Conservation (phyloP, 2,797 vertebrate genomes). For the Orientallactaga sibirica region DNA sequence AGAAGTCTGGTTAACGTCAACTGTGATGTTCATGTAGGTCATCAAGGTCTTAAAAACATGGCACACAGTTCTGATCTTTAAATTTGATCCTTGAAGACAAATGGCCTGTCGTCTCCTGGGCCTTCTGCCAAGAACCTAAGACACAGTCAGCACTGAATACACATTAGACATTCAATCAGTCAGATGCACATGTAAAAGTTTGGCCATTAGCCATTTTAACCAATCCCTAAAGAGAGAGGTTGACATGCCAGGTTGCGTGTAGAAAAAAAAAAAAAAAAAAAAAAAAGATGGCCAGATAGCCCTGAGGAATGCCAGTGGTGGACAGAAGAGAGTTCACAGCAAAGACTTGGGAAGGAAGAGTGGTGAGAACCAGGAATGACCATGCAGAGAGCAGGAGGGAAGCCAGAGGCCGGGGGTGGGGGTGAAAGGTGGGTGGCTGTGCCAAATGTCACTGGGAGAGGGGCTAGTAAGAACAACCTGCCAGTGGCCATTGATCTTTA, state of each 20-base stretch:
- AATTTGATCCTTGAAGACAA: background rate
- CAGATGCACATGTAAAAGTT: background rate
- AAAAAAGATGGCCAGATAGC: background rate
- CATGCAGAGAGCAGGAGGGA: background rate
- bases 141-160: background rate
- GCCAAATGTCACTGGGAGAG: background rate
- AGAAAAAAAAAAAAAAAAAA: background rate
- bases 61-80: background rate
- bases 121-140: background rate
- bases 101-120: background rate
- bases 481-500: background rate
- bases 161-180: conserved; percentile 13
- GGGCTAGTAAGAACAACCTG: background rate
- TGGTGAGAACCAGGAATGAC: background rate
- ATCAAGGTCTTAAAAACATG: background rate
- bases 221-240: background rate
- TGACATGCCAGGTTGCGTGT: background rate
- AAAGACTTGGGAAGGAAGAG: background rate
- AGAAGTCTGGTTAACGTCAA: background rate
- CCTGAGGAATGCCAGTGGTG: background rate
- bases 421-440: background rate
- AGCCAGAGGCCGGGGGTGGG: background rate
- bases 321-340: background rate
- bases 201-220: background rate
- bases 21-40: conserved; percentile 4